Base-by-base conservation (phyloP, 2,113 vertebrate species). In the Agapornis roseicollis region DNA sequence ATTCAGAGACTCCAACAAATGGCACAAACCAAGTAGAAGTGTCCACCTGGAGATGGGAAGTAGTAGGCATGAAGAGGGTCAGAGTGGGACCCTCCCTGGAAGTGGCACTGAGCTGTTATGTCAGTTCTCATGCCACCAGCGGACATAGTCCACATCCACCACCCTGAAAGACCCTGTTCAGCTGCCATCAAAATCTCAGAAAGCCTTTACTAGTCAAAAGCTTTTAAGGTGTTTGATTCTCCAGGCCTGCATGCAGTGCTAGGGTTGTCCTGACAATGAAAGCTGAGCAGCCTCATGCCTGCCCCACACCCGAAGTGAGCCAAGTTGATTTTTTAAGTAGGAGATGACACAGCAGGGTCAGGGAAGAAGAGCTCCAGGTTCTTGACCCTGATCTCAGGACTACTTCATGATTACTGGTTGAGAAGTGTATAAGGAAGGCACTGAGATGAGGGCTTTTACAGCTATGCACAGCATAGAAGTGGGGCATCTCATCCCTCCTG, bases 281-380 rank as follows among this genome's bases (percentile, higher is more conserved):
- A 53, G 14, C 22, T 88, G 76, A 82, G 37, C 25, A 72, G n/a
- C 3, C 12, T 58, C 3, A 0, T 49, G 68, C 41, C 85, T 65
- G 19, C 10, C 9, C 29, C 44, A 52, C 14, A 72, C 41, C n/a
- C 52, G 41, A 71, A 55, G 29, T 5, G 28, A 92, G 60, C 7
- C 0, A 0, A 58, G 29, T 1, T 47, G 58, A 13, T 33, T 72
- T 91, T 41, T 58, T 1, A 1, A 53, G 68, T 1, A 56, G 25
- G 25, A 73, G 17, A 10, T 7, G 47, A 78, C 1, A 10, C 2
- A 20, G 29, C 1, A 4, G 27, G 20, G 16, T 72, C 17, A 65
- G 56, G 65, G 88, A 72, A 17, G 20, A 83, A 50, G 29, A 78
- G 10, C 18, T 37, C 16, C 3, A 2, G 17, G 12, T 28, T 63